Conservation (phyloP, 2,797 vertebrate species). For the Neomorphus geoffroyi region DNA sequence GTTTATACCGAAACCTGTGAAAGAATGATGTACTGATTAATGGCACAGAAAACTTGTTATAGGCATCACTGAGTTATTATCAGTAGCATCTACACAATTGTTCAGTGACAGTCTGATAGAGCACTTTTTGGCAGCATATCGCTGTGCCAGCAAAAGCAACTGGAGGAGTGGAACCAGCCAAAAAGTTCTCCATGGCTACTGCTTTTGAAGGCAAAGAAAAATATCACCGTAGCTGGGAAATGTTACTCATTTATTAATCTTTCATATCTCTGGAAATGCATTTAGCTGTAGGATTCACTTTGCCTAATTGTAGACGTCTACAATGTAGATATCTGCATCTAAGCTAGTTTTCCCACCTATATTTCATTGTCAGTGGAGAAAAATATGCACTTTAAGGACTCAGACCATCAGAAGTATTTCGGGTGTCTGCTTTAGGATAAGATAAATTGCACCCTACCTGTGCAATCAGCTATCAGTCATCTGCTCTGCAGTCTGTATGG, state of each 20-base stretch:
- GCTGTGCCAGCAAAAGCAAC: constrained; percentile 6
- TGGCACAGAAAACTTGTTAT: not conserved
- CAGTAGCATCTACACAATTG: not conserved
- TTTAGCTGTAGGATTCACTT: not conserved
- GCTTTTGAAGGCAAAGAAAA: not conserved
- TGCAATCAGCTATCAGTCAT: not conserved
- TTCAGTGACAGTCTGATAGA: not conserved
- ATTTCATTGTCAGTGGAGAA: not conserved
- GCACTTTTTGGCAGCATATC: not conserved
- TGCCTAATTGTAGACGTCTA: not conserved
- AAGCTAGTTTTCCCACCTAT: not conserved
- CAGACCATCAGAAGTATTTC: not conserved
- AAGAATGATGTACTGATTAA: not conserved
- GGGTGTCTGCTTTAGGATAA: not conserved
- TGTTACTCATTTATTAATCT: not conserved
- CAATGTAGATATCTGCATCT: not conserved
- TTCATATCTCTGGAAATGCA: not conserved
- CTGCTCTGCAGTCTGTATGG: not conserved
- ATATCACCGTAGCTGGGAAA: not conserved
- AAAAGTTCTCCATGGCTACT: constrained; percentile 2
- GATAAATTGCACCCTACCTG: not conserved
- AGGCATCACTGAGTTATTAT: constrained; percentile 21
- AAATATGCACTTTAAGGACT: not conserved
- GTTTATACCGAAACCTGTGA: not conserved
- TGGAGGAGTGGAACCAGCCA: constrained; percentile 11